phyloP scores from a whole-genome alignment of 2,797 vertebrate species.

The Cuniculus paca region DNA sequence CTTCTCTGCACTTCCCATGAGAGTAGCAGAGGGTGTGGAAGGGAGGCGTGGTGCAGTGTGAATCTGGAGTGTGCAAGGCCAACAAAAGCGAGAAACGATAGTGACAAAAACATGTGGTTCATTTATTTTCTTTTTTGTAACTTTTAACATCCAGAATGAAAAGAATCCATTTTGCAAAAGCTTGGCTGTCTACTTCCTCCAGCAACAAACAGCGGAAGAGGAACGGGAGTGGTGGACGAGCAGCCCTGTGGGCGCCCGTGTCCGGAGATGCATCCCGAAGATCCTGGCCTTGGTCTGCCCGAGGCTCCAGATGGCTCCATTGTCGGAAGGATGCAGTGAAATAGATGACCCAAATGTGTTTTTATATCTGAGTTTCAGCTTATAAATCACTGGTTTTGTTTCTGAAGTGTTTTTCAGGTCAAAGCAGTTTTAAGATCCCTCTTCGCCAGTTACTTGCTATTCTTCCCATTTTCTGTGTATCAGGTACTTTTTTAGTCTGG shows the following conservation, averaged over 20 bases:
- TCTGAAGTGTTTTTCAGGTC: slow-evolving; percentile 74
- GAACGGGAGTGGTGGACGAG: neutral
- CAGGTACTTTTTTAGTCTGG: slow-evolving; percentile 58
- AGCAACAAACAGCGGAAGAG: neutral
- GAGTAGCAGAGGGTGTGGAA: neutral
- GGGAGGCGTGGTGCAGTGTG: neutral
- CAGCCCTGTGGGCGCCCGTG: neutral
- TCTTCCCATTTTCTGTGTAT: slow-evolving; percentile 75
- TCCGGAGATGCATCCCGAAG: neutral
- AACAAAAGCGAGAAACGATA: neutral
- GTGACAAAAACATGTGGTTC: neutral
- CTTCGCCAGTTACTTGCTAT: slow-evolving; percentile 67
- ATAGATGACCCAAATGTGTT: slow-evolving; percentile 60
- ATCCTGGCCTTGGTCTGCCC: neutral
- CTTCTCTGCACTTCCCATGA: neutral
- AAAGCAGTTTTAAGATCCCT: slow-evolving; percentile 77
- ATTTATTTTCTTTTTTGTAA: slow-evolving; percentile 16
- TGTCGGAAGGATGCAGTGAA: slow-evolving; percentile 67
- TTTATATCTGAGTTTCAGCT: slow-evolving; percentile 66
- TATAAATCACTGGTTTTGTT: slow-evolving; percentile 72
- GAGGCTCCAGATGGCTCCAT: slow-evolving; percentile 56
- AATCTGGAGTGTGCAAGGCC: neutral
- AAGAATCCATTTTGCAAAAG: neutral
- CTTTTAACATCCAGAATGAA: neutral
- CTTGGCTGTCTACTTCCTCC: neutral